Base-by-base conservation (phyloP, 2,113 vertebrate genomes). In the Lutjanus erythropterus region DNA sequence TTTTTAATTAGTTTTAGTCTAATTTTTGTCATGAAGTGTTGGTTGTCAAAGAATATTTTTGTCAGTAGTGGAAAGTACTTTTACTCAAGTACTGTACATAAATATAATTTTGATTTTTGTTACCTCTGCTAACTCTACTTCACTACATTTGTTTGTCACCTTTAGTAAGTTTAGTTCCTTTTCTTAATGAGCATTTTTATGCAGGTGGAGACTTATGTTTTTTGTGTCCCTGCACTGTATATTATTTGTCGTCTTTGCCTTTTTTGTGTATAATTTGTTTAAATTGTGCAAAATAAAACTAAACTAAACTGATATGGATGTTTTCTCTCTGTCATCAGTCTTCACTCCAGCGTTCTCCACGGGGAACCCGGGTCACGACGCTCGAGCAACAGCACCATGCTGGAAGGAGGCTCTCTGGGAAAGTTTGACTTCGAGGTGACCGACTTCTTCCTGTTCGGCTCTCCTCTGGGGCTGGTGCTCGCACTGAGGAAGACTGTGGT, bases 401-500 rank as follows among this genome's bases (percentile, higher is more conserved):
- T 98, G 95, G 98, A 99, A 0, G 95, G 94, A 21, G 93, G 94
- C 15, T 90, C 92, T 4, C 14, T 94, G 86, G 96, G 97, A 19
- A 96, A 96, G 65, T 96, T 99, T 41, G 97, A 99, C 83, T 99
- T 99, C 0, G 96, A 98, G 2, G 98, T 99, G 90, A 97, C 97
- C 0, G 97, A 98, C 90, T 98, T 98, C 95, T 99, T 99, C 94
- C 95, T 99, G 73, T 98, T 99, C 1, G 98, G 98, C 65, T 99
- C 97, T 0, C 98, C 98, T 0, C 94, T 99, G 88, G 98, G 97
- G 44, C 89, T 99, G 89, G 98, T 99, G 80, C 95, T 99, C 76
- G 98, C 98, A 12, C 97, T 99, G 95, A 95, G 98, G 93, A 98
- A 95, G 91, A 98, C 96, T 0, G 98, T 99, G 71, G 94, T 99